Percentiles rank a stretch among this genome's conserved stretches.
Evolutionary conservation across 2,113 vertebrate genomes (phyloP).

Genomic region (Pimephales promelas): DNA sequence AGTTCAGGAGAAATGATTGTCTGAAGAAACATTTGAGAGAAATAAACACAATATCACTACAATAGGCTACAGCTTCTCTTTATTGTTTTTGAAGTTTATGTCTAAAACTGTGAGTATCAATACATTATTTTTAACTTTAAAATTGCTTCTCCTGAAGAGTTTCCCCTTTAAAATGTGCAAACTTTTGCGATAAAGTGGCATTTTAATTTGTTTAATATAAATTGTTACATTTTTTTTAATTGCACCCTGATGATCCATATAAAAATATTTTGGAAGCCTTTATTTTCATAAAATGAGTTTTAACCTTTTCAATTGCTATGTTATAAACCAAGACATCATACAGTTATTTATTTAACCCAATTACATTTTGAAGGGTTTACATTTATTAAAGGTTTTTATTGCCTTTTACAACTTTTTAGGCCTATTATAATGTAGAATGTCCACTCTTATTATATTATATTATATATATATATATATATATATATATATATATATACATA

Average conservation of each 20-base stretch:
- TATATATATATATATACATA: no score
- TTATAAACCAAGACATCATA: not conserved
- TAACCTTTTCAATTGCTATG: not conserved
- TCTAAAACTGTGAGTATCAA: not conserved
- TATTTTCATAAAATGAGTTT: not conserved
- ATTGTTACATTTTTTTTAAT: no score
- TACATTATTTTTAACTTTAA: no score
- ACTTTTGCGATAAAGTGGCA: no score
- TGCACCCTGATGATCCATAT: not conserved
- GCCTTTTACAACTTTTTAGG: not conserved
- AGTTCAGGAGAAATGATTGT: constrained; percentile 50
- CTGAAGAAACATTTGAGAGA: constrained; percentile 49
- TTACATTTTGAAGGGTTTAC: not conserved
- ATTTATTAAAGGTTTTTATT: not conserved
- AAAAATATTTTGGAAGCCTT: not conserved
- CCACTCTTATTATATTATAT: not conserved
- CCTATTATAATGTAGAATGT: not conserved
- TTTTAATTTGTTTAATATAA: not conserved
- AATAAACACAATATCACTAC: constrained; percentile 58
- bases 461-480: not conserved
- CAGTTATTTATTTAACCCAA: not conserved
- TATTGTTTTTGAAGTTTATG: not conserved
- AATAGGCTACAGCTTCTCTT: not conserved
- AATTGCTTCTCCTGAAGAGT: no score
- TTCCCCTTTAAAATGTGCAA: no score